These are phyloP conservation scores for Zele albiditarsus DNA, from an alignment of 2,888 invertebrate species.

Conservation along the genomic window DNA sequence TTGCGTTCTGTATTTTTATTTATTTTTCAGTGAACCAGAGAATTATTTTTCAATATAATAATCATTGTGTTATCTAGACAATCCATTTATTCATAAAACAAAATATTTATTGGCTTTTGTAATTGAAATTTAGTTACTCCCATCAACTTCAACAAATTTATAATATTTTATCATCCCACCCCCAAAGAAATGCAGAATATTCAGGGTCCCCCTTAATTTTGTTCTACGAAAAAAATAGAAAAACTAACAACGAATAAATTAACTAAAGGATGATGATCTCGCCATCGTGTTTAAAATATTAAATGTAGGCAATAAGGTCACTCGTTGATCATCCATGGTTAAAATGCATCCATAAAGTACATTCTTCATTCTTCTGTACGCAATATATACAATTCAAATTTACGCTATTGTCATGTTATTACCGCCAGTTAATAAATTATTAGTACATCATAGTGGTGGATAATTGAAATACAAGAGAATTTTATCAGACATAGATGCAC, in stretches of 20 bases:
- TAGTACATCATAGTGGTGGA: conserved; percentile 65
- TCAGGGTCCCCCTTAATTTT: too few relatives aligned
- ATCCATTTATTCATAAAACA: too few relatives aligned
- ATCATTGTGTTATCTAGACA: too few relatives aligned
- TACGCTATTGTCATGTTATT: conserved; percentile 69
- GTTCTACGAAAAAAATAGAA: too few relatives aligned
- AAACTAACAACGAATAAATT: background rate
- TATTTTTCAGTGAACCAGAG: background rate
- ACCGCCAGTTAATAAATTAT: conserved; percentile 69
- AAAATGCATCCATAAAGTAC: conserved; percentile 4
- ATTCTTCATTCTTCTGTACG: conserved; percentile 10
- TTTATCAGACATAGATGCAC: conserved; percentile 50
- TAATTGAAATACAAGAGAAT: conserved; percentile 68
- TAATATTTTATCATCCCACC: too few relatives aligned
- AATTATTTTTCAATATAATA: too few relatives aligned
- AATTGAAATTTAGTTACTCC: too few relatives aligned
- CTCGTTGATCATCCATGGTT: conserved; percentile 53
- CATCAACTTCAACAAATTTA: too few relatives aligned
- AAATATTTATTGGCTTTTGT: too few relatives aligned
- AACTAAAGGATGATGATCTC: conserved; percentile 9
- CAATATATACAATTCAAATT: background rate
- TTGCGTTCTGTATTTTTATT: background rate
- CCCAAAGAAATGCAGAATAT: too few relatives aligned
- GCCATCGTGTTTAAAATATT: conserved; percentile 59
- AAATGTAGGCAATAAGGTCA: conserved; percentile 69